Base-by-base conservation (phyloP, 2,113 vertebrate species). In the Cheirogaleus medius region DNA sequence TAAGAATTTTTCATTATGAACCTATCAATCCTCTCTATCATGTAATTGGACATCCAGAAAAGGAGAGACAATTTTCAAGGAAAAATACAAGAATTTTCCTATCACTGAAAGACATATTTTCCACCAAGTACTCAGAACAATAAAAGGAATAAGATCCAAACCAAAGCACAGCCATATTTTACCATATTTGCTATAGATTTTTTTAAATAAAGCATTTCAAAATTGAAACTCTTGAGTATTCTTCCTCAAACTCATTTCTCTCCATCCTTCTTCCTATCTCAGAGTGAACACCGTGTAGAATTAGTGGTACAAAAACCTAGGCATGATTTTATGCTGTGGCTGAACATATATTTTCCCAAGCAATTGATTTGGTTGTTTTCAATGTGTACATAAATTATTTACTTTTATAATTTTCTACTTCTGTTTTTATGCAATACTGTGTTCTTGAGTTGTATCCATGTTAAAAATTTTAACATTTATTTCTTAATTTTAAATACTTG, bases 401-500 rank as follows among this genome's bases (percentile, higher is more conserved):
- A 95, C 60, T 69, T 86, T 44, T 71, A 3, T 64, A 85, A 81
- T 84, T 74, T 92, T 76, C 44, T 96, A 58, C 2, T 39, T 83
- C 15, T 89, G 27, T n/a, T 91, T 91, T 81, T 76, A 88, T 73
- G 18, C 18, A 95, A 34, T 81, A 87, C 37, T 97, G 29, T 82
- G 23, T 92, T 92, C 34, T 83, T 92, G 37, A 88, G 21, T 87
- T 78, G 42, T 49, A 76, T 52, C 2, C 5, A 78, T 34, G 74
- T 47, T 86, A 81, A 95, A 58, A 58, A 52, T 54, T 52, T 44
- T 95, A 69, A 74, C 25, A 37, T 34, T 90, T 89, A 12, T 6
- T 80, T 76, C 42, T 87, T 68, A 71, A 77, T 87, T 95, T 87
- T 90, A 91, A 66, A 81, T 73, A 80, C n/a, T 90, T 94, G 37